Conservation (phyloP, 1,140 invertebrate genomes). For the Euura saliciscinereae region DNA sequence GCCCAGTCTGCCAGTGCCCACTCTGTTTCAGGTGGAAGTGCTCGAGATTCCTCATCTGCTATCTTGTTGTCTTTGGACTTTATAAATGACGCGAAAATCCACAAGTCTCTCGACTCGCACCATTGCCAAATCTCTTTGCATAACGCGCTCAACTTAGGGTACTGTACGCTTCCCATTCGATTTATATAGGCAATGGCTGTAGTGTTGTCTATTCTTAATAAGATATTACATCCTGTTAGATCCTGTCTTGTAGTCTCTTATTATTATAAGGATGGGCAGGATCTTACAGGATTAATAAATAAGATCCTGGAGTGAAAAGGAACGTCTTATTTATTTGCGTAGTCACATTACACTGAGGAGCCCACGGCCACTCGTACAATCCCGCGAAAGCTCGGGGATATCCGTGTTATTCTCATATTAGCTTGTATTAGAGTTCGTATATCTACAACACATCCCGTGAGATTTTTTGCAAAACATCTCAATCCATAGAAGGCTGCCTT, state of each 20-base stretch:
- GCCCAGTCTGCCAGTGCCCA: constrained; percentile 7
- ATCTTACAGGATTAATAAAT: no score
- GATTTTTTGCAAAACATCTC: constrained; percentile 17
- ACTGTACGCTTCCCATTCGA: constrained; percentile 30
- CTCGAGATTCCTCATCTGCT: constrained; percentile 34
- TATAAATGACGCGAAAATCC: constrained; percentile 35
- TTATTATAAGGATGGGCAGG: no score
- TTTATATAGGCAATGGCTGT: constrained; percentile 32
- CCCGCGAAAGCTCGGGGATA: no score
- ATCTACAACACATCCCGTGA: no score
- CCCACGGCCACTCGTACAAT: no score
- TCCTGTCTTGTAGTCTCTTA: no score
- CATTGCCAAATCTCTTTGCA: constrained; percentile 30
- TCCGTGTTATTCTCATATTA: no score
- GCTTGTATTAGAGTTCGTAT: no score
- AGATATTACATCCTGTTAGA: constrained; percentile 16
- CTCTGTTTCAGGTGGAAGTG: constrained; percentile 32
- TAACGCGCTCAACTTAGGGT: constrained; percentile 17
- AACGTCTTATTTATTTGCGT: no score
- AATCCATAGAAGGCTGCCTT: constrained; percentile 18
- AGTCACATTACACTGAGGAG: no score
- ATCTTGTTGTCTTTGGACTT: constrained; percentile 24
- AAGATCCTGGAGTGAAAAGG: no score
- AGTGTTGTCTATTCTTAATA: constrained; percentile 30
- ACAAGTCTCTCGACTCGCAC: constrained; percentile 28